A percentile compares a stretch with the other conserved stretches of the same genome.
Evolutionary conservation across 2,888 invertebrate species (phyloP).

Genomic region (Drosophila falleni): DNA sequence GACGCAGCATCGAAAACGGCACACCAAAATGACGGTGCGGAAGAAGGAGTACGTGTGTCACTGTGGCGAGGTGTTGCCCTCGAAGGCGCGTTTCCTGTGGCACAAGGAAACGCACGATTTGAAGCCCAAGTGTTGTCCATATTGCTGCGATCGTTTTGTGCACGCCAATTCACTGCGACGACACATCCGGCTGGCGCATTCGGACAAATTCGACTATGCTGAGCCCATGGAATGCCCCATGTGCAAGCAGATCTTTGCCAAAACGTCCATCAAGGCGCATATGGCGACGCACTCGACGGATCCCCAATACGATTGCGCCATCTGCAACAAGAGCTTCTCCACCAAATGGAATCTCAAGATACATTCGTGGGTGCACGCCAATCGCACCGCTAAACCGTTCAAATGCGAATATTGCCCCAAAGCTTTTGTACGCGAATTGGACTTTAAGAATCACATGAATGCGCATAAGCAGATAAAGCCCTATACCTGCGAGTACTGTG

Average conservation of each 20-base stretch:
- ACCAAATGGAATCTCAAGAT: conserved; percentile 96
- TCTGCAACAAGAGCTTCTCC: conserved; percentile 94
- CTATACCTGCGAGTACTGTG: conserved; percentile 95
- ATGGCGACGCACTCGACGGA: conserved; percentile 91
- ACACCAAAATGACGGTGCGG: conserved; percentile 90
- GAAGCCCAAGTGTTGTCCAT: conserved; percentile 92
- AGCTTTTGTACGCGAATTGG: conserved; percentile 93
- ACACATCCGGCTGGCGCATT: conserved; percentile 93
- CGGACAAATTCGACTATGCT: conserved; percentile 90
- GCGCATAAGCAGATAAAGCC: conserved; percentile 93
- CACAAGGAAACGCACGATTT: conserved; percentile 94
- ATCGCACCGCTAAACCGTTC: conserved; percentile 93
- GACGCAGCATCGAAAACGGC: conserved; percentile 93
- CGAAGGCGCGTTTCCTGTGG: conserved; percentile 93
- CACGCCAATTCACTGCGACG: conserved; percentile 93
- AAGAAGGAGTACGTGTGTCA: conserved; percentile 91
- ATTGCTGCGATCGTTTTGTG: conserved; percentile 94
- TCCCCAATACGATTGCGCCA: conserved; percentile 92
- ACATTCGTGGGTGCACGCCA: conserved; percentile 95
- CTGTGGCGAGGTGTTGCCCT: conserved; percentile 93
- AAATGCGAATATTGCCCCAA: conserved; percentile 94
- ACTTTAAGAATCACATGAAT: conserved; percentile 94
- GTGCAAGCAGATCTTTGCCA: conserved; percentile 88
- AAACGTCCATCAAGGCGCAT: conserved; percentile 92
- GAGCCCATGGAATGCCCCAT: conserved; percentile 90